These are phyloP conservation scores for Halictus quadricinctus DNA, from an alignment of 2,888 invertebrate species.

Conservation along the genomic window DNA sequence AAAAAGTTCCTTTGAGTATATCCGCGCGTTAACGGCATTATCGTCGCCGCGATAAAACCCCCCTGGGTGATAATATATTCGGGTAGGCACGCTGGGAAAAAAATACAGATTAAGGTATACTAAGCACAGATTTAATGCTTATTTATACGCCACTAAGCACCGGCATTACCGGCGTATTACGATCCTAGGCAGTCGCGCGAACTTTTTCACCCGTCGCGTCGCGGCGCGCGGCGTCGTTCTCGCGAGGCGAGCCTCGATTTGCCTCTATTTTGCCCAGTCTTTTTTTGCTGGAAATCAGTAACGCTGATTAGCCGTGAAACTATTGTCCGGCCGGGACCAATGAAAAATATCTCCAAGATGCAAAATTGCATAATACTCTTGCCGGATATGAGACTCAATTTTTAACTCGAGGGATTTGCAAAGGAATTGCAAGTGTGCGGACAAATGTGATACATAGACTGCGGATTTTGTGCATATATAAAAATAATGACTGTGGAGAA, in stretches of 20 bases:
- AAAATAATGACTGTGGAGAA: no score
- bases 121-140: conserved; percentile 82
- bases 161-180: conserved; percentile 81
- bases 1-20: conserved; percentile 65
- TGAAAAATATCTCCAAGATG: not conserved
- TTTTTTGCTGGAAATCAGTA: conserved; percentile 21
- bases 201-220: conserved; percentile 62
- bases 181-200: conserved; percentile 65
- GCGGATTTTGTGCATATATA: no score
- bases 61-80: conserved; percentile 79
- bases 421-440: no score
- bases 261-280: conserved; percentile 12
- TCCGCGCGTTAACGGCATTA: conserved; percentile 72
- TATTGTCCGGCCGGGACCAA: not conserved
- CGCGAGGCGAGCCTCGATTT: conserved; percentile 24
- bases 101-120: conserved; percentile 81
- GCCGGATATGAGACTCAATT: not conserved
- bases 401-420: no score
- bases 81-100: conserved; percentile 72
- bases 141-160: conserved; percentile 82
- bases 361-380: not conserved
- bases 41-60: conserved; percentile 78
- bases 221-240: not conserved
- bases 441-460: no score
- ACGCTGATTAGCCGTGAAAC: conserved; percentile 35